Base-by-base conservation (phyloP, 1,140 invertebrate species). In the Drosophila guanche region DNA sequence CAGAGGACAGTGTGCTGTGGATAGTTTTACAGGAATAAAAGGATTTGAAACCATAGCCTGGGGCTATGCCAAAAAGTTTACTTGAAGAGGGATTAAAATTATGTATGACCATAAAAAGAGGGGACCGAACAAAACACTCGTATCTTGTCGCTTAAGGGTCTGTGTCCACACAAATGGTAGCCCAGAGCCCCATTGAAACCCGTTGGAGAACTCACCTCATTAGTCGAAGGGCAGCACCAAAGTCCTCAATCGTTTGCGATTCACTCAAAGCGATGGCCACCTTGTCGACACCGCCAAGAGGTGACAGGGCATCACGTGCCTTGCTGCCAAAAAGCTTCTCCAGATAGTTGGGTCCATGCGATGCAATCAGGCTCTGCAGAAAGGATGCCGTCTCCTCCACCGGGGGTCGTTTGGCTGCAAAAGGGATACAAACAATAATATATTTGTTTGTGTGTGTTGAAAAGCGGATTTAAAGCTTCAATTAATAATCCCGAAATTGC, bases 301-400 rank as follows among this genome's bases (percentile, higher is more conserved):
- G 97, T 68, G 95, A 94, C 23, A 99, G 93, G 0, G 97, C 96
- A 89, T 98, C 97, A 71, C 97, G 93, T 14, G 98, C 98, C 93
- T 98, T 98, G 89, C 94, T 96, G 53, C 97, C 98, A 84, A 99
- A 99, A 27, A 99, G 93, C 92, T 99, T 99, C 92, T 98, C 97
- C 81, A 99, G 93, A 91, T 98, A 99, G 93, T 99, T 98, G 66
- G 97, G 97, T 72, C 98, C 98, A 92, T 99, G 98, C 63, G 97
- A 98, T 16, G 96, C 96, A 61, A 99, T 92, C 61, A 99, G 93
- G 6, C 97, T 98, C 89, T 98, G 97, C 55, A 99, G 92, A 92
- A 99, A 99, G 70, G 97, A 97, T 25, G 97, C 96, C 4, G 97
- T 99, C 91, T 99, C 98, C 92, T 98, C 97, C 7, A 99, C 97